Base-by-base conservation (phyloP, 2,888 invertebrate species). In the Seira musarum region DNA sequence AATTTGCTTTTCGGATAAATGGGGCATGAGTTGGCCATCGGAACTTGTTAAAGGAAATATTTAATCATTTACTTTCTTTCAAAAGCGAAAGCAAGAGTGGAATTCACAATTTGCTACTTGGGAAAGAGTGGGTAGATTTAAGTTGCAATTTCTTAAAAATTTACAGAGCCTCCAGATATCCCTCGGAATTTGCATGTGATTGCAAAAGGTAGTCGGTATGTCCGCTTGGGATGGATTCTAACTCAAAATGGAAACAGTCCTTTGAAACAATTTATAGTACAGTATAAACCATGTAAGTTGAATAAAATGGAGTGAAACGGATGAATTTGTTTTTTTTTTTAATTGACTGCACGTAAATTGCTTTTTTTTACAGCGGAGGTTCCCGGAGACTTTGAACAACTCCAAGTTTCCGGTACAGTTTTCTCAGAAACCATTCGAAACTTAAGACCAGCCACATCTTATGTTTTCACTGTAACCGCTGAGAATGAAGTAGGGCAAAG, bases 401-500 rank as follows among this genome's bases (percentile, higher is more conserved):
- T 88, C 8, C 87, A 87, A 0, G 88, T 89, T 2, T 82, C 87
- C 5, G 87, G 88, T 0, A 82, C 86, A 2, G 85, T 87, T 6
- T 87, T 87, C n/a, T 85, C 87, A 1, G 88, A 88, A 35, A 88
- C 88, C 0, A 84, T 90, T 3, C 86, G 85, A 2, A 87, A 88
- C 70, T 88, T 90, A 13, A 87, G 88, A 21, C 90, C 90, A 1
- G 88, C 89, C 1, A 89, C 88, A 66, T 83, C 87, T 13, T 90
- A 90, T 85, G 87, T 89, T 61, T 87, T 90, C 53, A 84, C 89
- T 25, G 87, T 90, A 5, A 85, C 88, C 66, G 90, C 90, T 5
- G 88, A 89, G 72, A 90, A 90, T 85, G 88, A 89, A 53, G 87
- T 90, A 8, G 90, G 90, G 1, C 87, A 88, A 60, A 89, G 90